Percentiles rank a stretch among this genome's conserved stretches.
Evolutionary conservation across 2,113 vertebrate species (phyloP).

Genomic region (Mesembrinibis cayennensis): DNA sequence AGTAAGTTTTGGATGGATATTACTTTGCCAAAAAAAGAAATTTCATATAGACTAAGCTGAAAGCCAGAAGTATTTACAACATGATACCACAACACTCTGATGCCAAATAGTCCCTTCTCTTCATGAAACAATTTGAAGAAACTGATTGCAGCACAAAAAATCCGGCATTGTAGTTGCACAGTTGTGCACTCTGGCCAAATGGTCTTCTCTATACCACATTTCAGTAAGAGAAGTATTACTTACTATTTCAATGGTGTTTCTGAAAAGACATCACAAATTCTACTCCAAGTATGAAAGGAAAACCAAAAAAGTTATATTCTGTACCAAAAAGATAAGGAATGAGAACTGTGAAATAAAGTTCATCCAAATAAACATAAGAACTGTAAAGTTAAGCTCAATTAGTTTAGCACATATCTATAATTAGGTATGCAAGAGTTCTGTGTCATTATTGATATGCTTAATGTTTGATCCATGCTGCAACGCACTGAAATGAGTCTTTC

Average conservation of each 20-base stretch:
- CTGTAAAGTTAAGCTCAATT: not conserved
- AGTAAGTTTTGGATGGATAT: not conserved
- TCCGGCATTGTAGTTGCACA: fast-evolving
- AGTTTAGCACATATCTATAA: not conserved
- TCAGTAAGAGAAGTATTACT: not conserved
- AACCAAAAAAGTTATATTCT: not conserved
- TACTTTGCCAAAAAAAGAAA: not conserved
- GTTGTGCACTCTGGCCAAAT: not conserved
- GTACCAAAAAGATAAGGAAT: not conserved
- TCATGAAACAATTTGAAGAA: not conserved
- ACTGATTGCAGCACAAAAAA: not conserved
- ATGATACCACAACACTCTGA: not conserved
- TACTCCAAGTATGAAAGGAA: not conserved
- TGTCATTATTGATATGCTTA: not conserved
- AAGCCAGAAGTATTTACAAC: not conserved
- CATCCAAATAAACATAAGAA: not conserved
- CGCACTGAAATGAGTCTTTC: not conserved
- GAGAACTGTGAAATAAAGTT: not conserved
- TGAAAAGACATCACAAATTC: not conserved
- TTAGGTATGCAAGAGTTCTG: not conserved
- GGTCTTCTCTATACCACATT: not conserved
- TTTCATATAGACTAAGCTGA: not conserved
- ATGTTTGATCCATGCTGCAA: not conserved
- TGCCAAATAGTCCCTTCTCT: not conserved
- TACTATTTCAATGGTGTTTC: not conserved